Conservation (phyloP, 2,113 vertebrate genomes). For the Sarotherodon lohbergeri region DNA sequence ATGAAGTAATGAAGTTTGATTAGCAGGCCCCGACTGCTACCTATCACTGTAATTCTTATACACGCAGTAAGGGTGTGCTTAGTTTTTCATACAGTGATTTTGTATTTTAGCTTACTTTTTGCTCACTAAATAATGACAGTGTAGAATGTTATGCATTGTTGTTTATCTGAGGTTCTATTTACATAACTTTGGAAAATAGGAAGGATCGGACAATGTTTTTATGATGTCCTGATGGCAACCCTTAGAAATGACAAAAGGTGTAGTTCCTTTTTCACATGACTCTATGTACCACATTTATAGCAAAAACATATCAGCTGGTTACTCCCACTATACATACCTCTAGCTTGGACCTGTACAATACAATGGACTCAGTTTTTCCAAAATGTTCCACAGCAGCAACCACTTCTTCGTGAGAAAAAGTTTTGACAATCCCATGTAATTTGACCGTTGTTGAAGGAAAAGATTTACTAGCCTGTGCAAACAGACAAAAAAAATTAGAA, state of each 20-base stretch:
- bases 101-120: not conserved
- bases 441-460: slow-evolving; percentile 2
- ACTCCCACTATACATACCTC: slow-evolving; percentile 6
- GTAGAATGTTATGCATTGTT: no score
- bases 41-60: not conserved
- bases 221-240: no score
- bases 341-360: not conserved
- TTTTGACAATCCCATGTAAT: not conserved
- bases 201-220: no score
- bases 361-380: slow-evolving; percentile 37
- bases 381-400: not conserved
- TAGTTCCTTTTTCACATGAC: not conserved
- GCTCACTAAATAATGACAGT: no score
- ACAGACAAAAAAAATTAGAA: not conserved
- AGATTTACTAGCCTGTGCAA: not conserved
- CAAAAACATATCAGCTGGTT: not conserved
- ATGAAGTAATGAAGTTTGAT: not conserved
- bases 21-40: no score
- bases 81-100: not conserved
- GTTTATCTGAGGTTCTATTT: no score
- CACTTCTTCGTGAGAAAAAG: slow-evolving; percentile 3
- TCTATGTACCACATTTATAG: not conserved
- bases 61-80: not conserved
- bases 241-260: not conserved
- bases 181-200: no score